Evolutionary conservation across 1,140 invertebrate species (phyloP).

Genomic region (Leptinotarsa lineolata): DNA sequence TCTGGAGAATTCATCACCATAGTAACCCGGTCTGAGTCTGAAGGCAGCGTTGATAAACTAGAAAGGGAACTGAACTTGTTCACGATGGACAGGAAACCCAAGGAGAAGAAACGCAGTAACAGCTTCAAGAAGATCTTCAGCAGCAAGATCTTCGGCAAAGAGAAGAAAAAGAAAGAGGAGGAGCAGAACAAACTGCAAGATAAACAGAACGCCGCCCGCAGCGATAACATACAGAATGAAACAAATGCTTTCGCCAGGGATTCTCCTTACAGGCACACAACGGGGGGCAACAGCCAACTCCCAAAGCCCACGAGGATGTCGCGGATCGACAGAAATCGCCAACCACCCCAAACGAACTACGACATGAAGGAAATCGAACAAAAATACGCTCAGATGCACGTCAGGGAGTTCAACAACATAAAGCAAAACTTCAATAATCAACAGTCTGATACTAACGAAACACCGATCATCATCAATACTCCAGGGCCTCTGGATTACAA

Average conservation of each 20-base stretch:
- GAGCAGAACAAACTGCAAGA: constrained; percentile 36
- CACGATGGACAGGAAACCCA: constrained; percentile 47
- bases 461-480: constrained; percentile 24
- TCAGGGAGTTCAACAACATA: constrained; percentile 45
- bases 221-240: constrained; percentile 50
- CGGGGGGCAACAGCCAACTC: constrained; percentile 17
- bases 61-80: constrained; percentile 45
- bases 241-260: constrained; percentile 44
- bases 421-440: constrained; percentile 40
- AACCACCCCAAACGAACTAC: constrained; percentile 3
- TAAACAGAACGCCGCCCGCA: constrained; percentile 37
- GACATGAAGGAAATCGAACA: constrained; percentile 41
- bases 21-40: constrained; percentile 43
- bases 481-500: constrained; percentile 37
- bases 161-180: constrained; percentile 51
- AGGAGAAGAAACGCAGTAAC: constrained; percentile 48
- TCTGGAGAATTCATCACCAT: constrained; percentile 41
- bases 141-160: constrained; percentile 43
- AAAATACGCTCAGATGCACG: constrained; percentile 45
- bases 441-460: constrained; percentile 41
- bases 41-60: constrained; percentile 48
- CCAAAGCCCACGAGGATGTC: constrained; percentile 13
- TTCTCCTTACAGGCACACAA: constrained; percentile 44
- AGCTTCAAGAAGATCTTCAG: constrained; percentile 50
- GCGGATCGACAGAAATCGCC: constrained; percentile 27